Conservation (phyloP, 1,140 invertebrate genomes). For the Doryteuthis pealeii region DNA sequence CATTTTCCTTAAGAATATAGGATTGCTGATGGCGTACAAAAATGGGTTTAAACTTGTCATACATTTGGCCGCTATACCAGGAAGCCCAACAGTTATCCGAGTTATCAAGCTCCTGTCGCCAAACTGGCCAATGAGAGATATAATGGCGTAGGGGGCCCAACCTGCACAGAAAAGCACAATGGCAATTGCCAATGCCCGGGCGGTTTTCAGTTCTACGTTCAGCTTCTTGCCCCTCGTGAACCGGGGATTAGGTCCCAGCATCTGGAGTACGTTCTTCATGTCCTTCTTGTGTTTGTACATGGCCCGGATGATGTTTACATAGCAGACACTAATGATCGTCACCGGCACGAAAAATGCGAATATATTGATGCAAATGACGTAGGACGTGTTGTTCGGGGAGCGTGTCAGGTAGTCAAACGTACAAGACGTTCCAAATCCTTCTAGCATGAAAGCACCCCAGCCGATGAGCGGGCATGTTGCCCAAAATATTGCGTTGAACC, state of each 20-base stretch:
- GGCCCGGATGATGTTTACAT: background rate
- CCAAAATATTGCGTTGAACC: conserved; percentile 26
- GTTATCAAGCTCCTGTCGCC: conserved; percentile 60
- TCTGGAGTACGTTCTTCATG: background rate
- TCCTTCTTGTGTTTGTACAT: background rate
- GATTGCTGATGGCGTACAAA: conserved; percentile 69
- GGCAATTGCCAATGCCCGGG: conserved; percentile 15
- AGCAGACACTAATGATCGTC: conserved; percentile 23
- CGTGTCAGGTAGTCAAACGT: conserved; percentile 37
- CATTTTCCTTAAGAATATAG: conserved; percentile 29
- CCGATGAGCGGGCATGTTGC: conserved; percentile 25
- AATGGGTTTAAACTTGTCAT: conserved; percentile 78
- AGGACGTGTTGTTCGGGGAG: conserved; percentile 16
- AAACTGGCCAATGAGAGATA: conserved; percentile 80
- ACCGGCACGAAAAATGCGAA: conserved; percentile 29
- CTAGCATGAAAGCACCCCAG: conserved; percentile 29
- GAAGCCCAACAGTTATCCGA: conserved; percentile 67
- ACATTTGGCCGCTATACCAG: conserved; percentile 74
- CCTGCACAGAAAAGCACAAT: conserved; percentile 28
- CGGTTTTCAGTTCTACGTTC: conserved; percentile 1
- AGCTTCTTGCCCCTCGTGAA: background rate
- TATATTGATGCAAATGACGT: conserved; percentile 24
- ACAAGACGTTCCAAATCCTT: conserved; percentile 36
- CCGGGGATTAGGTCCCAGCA: background rate
- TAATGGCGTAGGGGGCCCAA: conserved; percentile 57